Evolutionary conservation across 2,113 vertebrate genomes (phyloP).

Genomic region (Sitta europaea): DNA sequence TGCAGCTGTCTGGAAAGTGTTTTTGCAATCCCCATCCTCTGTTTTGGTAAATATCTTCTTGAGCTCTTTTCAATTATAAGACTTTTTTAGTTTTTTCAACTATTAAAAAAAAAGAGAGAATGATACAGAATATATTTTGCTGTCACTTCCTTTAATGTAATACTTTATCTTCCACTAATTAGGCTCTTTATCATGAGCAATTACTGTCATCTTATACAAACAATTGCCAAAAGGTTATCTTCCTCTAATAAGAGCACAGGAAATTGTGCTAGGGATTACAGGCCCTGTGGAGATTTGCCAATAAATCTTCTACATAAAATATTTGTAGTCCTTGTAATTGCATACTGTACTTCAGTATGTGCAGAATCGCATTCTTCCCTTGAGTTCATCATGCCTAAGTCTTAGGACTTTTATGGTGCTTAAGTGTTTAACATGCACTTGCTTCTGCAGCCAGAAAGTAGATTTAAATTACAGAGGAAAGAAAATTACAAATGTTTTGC

Average conservation of each 20-base stretch:
- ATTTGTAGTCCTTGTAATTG: not conserved
- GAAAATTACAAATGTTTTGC: not conserved
- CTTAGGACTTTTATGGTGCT: not conserved
- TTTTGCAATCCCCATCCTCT: not conserved
- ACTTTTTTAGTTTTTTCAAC: not conserved
- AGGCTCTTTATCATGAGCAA: conserved; percentile 6
- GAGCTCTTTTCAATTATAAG: not conserved
- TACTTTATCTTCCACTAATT: conserved; percentile 36
- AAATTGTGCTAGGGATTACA: conserved; percentile 46
- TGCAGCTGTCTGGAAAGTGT: conserved; percentile 23
- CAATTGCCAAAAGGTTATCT: conserved; percentile 46
- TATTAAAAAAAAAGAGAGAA: not conserved
- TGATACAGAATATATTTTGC: not conserved
- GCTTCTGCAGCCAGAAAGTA: not conserved
- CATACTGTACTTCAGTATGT: not conserved
- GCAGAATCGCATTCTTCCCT: not conserved
- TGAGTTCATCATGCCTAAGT: not conserved
- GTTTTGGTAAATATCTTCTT: not conserved
- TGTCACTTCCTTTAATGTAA: conserved; percentile 4
- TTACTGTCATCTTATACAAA: conserved; percentile 7
- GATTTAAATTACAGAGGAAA: not conserved
- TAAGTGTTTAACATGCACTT: not conserved
- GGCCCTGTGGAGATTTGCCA: conserved; percentile 15
- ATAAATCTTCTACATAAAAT: not conserved
- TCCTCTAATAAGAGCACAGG: conserved; percentile 28